phyloP scores from a whole-genome alignment of 2,888 invertebrate genomes.

The Halictus ligatus region DNA sequence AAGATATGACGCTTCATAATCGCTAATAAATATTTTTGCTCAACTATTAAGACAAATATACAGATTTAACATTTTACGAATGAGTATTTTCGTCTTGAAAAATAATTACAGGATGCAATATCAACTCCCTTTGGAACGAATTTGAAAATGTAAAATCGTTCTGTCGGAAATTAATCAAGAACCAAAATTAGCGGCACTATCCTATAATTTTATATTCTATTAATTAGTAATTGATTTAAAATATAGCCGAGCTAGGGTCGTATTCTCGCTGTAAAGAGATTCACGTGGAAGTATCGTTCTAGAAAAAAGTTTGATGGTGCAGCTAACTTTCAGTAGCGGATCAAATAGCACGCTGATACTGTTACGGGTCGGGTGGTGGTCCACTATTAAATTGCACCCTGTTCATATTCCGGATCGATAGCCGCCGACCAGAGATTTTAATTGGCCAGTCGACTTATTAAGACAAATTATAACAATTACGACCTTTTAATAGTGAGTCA shows the following conservation, averaged over 20 bases:
- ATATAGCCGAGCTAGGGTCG: background rate
- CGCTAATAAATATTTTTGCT: background rate
- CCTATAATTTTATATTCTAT: background rate
- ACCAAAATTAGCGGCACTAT: background rate
- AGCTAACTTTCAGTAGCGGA: background rate
- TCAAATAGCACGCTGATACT: conserved; percentile 1
- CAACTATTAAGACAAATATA: background rate
- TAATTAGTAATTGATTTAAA: background rate
- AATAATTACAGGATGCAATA: background rate
- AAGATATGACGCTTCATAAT: background rate
- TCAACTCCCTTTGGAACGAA: background rate
- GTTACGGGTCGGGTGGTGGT: background rate
- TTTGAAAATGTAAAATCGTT: background rate
- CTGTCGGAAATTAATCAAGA: background rate
- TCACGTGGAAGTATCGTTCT: background rate
- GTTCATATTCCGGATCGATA: conserved; percentile 1
- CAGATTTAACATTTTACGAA: background rate
- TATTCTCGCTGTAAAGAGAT: background rate
- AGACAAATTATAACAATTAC: conserved; percentile 6
- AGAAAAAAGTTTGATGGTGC: background rate
- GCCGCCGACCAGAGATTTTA: conserved; percentile 7
- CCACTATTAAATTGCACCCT: conserved; percentile 9
- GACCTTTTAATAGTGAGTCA: background rate
- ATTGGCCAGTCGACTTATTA: conserved; percentile 4
- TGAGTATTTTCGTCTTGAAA: background rate